A percentile compares a stretch with the other conserved stretches of the same genome.
These are phyloP conservation scores for Rhingia campestris DNA, from an alignment of 2,888 invertebrate species.

Conservation along the genomic window DNA sequence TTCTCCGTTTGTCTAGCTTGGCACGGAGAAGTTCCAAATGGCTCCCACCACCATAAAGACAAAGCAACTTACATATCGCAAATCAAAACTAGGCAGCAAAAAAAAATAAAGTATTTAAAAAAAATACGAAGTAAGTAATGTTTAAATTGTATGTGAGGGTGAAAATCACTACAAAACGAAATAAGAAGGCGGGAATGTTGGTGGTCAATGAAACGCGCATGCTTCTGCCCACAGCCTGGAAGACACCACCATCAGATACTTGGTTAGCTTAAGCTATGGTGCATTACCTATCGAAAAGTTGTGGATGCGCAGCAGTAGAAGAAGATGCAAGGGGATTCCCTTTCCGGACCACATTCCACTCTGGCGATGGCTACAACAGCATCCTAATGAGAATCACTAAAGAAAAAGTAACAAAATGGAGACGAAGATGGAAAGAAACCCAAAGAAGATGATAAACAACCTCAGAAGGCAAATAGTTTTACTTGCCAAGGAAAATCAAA, in stretches of 20 bases:
- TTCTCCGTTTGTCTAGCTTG: neutral
- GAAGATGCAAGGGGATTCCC: conserved; percentile 61
- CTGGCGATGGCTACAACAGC: conserved; percentile 49
- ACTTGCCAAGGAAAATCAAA: conserved; percentile 54
- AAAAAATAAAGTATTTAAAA: conserved; percentile 11
- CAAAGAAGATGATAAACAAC: conserved; percentile 71
- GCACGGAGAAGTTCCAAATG: conserved; percentile 39
- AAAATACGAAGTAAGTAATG: neutral
- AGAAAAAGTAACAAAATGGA: conserved; percentile 31
- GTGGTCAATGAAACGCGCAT: conserved; percentile 59
- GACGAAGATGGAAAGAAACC: conserved; percentile 34
- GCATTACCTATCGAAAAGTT: conserved; percentile 57
- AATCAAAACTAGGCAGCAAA: conserved; percentile 39
- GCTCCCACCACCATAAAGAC: conserved; percentile 31
- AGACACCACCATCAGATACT: conserved; percentile 7
- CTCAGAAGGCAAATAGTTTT: conserved; percentile 65
- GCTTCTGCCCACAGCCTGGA: conserved; percentile 1
- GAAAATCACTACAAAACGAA: conserved; percentile 34
- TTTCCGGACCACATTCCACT: conserved; percentile 73
- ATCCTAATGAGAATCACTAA: conserved; percentile 59
- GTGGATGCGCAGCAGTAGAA: conserved; percentile 12
- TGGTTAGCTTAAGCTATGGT: conserved; percentile 49
- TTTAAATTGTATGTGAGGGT: conserved; percentile 46
- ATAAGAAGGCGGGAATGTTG: conserved; percentile 9
- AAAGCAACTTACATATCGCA: conserved; percentile 38